Conservation (phyloP, 2,888 invertebrate genomes). For the Druceiella hillmani region DNA sequence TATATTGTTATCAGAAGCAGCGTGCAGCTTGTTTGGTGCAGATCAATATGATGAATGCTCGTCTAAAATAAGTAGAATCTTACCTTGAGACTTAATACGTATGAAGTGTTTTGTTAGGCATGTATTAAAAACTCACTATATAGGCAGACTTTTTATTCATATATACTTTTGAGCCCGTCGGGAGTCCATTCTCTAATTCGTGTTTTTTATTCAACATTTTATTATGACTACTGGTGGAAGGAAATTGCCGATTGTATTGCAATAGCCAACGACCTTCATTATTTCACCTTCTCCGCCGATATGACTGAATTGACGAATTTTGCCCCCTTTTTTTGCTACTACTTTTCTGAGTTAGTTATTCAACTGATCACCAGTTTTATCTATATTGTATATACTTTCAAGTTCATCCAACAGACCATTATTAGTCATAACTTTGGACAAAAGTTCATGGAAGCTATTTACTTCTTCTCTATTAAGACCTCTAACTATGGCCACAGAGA, state of each 20-base stretch:
- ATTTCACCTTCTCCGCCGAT: conserved; percentile 30
- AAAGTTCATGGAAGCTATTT: conserved; percentile 23
- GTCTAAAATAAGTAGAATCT: conserved; percentile 26
- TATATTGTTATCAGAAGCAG: conserved; percentile 24
- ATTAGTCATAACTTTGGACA: conserved; percentile 20
- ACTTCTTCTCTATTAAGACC: conserved; percentile 27
- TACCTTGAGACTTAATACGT: conserved; percentile 22
- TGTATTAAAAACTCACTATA: conserved; percentile 21
- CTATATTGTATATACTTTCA: too few relatives aligned
- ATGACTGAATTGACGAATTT: too few relatives aligned
- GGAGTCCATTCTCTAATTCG: conserved; percentile 17
- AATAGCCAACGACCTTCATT: conserved; percentile 22
- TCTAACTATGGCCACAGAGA: conserved; percentile 24
- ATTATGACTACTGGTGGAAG: conserved; percentile 21
- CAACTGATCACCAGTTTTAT: conserved; percentile 30
- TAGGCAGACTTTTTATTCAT: conserved; percentile 24
- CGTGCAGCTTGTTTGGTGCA: conserved; percentile 22
- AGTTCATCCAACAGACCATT: too few relatives aligned
- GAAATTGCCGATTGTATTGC: conserved; percentile 24
- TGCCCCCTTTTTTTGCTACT: conserved; percentile 29
- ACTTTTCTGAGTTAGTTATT: conserved; percentile 32
- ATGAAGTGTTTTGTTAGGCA: conserved; percentile 25
- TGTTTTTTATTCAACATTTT: conserved; percentile 22
- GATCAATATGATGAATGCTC: conserved; percentile 27
- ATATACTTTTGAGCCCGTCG: conserved; percentile 16